These are phyloP conservation scores for Drosophila macrospina DNA, from an alignment of 2,888 invertebrate genomes.

Conservation along the genomic window DNA sequence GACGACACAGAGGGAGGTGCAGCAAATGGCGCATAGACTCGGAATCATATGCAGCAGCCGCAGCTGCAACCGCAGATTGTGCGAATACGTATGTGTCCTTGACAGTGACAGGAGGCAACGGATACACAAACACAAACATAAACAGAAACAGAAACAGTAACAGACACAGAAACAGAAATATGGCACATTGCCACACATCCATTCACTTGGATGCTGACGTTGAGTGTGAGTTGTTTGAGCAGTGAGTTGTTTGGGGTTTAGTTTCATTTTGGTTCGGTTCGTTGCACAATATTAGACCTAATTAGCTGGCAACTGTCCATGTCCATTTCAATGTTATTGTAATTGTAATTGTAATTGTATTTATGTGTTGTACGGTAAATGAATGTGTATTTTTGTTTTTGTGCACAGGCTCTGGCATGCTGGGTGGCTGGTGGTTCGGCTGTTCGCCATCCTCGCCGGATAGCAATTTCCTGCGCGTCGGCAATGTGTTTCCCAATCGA, in stretches of 20 bases:
- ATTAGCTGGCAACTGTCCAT: slow-evolving; percentile 52
- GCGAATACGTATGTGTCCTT: slow-evolving; percentile 57
- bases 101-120: slow-evolving; percentile 64
- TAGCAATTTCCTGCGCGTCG: slow-evolving; percentile 94
- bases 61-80: slow-evolving; percentile 54
- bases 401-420: slow-evolving; percentile 87
- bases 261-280: slow-evolving; percentile 3
- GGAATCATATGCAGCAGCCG: slow-evolving; percentile 60
- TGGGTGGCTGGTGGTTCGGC: slow-evolving; percentile 94
- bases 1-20: neutral
- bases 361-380: neutral
- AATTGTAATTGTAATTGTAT: slow-evolving; percentile 8
- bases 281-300: slow-evolving; percentile 54
- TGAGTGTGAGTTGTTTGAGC: neutral
- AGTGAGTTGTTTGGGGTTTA: slow-evolving; percentile 16
- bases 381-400: slow-evolving; percentile 5
- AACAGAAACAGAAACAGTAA: slow-evolving; percentile 1
- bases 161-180: neutral
- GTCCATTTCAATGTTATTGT: slow-evolving; percentile 9
- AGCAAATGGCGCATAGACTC: neutral
- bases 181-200: slow-evolving; percentile 6
- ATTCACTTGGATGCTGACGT: neutral
- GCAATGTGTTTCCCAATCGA: slow-evolving; percentile 92
- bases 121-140: slow-evolving; percentile 6
- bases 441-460: slow-evolving; percentile 93